Percentiles rank a stretch among this genome's conserved stretches.
phyloP scores from a whole-genome alignment of 2,797 vertebrate species.

The Crocodylus rhombifer region DNA sequence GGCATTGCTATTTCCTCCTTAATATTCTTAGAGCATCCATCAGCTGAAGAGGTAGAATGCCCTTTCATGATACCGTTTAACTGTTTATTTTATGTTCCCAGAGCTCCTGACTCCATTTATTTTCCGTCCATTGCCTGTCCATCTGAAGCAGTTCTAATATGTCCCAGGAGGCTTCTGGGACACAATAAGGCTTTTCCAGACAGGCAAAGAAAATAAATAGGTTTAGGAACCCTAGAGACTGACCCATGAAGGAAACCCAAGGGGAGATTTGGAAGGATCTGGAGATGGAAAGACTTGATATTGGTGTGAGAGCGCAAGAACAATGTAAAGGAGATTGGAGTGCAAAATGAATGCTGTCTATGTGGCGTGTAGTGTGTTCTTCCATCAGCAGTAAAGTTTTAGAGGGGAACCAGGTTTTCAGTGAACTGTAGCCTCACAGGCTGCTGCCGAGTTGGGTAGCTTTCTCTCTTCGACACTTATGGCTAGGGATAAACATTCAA shows the following conservation, averaged over 20 bases:
- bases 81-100: neutral
- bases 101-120: neutral
- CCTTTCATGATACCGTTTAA: neutral
- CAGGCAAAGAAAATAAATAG: slow-evolving; percentile 13
- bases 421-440: neutral
- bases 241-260: neutral
- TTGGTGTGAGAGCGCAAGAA: neutral
- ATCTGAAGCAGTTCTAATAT: neutral
- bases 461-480: slow-evolving; percentile 2
- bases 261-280: neutral
- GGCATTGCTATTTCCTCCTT: neutral
- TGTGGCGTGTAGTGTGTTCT: neutral
- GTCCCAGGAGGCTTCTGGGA: neutral
- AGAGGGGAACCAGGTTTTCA: neutral
- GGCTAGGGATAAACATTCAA: neutral
- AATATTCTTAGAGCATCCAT: neutral
- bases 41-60: neutral
- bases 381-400: neutral
- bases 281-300: neutral
- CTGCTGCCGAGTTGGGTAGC: rapidly evolving
- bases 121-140: neutral
- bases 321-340: rapidly evolving
- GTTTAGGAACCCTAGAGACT: neutral
- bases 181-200: neutral
- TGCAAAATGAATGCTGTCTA: rapidly evolving